phyloP scores from a whole-genome alignment of 2,888 invertebrate species.

The Hyposoter dolosus region DNA sequence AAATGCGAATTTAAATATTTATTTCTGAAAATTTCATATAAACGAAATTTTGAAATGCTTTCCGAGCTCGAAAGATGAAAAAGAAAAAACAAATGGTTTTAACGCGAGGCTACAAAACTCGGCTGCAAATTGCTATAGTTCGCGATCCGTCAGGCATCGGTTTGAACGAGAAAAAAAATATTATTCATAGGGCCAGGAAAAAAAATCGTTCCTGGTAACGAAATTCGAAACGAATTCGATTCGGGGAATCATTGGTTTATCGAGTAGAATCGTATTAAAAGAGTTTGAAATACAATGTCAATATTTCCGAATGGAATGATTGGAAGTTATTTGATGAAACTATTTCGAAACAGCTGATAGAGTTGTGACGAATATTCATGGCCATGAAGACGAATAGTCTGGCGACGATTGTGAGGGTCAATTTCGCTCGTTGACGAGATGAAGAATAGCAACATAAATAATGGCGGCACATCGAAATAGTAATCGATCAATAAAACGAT shows the following conservation, averaged over 20 bases:
- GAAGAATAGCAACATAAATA: slow-evolving; percentile 9
- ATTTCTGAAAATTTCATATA: not conserved
- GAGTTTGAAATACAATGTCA: not conserved
- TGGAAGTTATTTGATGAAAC: slow-evolving; percentile 16
- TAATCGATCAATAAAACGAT: slow-evolving; percentile 11
- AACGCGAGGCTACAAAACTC: not conserved
- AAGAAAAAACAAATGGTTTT: not conserved
- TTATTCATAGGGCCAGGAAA: not conserved
- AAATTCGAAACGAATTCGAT: not conserved
- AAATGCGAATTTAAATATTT: not conserved
- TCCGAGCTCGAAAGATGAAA: not conserved
- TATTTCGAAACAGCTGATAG: slow-evolving; percentile 53
- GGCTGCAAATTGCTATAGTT: not conserved
- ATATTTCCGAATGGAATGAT: slow-evolving; percentile 17
- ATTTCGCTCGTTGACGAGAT: slow-evolving; percentile 38
- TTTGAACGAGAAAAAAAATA: not conserved
- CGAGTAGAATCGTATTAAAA: not conserved
- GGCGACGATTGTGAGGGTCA: slow-evolving; percentile 57
- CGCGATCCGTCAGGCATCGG: not conserved
- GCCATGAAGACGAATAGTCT: slow-evolving; percentile 58
- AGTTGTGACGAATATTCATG: slow-evolving; percentile 54
- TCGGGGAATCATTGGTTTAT: not conserved
- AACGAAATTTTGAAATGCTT: not conserved
- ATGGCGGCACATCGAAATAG: not conserved
- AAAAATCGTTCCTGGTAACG: not conserved